A percentile compares a stretch with the other conserved stretches of the same genome.
phyloP scores from a whole-genome alignment of 30 jellyfish, hydroid and myxozoan genomes.

The Turritopsis dohrnii region DNA sequence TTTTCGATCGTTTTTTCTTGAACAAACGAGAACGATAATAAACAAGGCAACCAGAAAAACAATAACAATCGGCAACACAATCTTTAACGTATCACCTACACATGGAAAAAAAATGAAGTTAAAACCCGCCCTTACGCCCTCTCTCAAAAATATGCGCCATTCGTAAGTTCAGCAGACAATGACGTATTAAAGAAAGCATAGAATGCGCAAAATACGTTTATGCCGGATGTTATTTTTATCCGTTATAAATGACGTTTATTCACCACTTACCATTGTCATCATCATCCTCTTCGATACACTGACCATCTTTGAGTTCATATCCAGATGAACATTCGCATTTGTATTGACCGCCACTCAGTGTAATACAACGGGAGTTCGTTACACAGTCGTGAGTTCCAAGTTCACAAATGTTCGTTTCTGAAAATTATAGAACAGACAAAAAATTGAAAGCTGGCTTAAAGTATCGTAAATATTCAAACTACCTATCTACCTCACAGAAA shows the following conservation, averaged over 20 bases:
- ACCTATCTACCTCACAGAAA: neutral
- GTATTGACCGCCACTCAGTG: neutral
- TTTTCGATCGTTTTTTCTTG: neutral
- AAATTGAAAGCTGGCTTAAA: neutral
- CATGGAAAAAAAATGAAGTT: neutral
- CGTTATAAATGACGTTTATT: no score
- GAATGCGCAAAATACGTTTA: no score
- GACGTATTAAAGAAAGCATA: no score
- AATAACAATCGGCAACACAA: slow-evolving; percentile 3
- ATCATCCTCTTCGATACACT: slow-evolving; percentile 9
- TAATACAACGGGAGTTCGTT: neutral
- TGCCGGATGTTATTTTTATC: no score
- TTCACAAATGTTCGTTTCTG: slow-evolving; percentile 5
- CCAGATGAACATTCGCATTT: neutral
- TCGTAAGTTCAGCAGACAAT: neutral
- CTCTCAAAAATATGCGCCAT: neutral
- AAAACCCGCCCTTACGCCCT: neutral
- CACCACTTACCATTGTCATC: slow-evolving; percentile 1
- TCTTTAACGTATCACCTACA: neutral
- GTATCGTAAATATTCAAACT: neutral
- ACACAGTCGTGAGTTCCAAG: neutral
- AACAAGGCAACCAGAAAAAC: neutral
- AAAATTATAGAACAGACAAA: neutral
- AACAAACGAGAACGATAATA: neutral
- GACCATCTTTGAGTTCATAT: slow-evolving; percentile 11